Base-by-base conservation (phyloP, 2,888 invertebrate species). In the Lacanobia oleracea region DNA sequence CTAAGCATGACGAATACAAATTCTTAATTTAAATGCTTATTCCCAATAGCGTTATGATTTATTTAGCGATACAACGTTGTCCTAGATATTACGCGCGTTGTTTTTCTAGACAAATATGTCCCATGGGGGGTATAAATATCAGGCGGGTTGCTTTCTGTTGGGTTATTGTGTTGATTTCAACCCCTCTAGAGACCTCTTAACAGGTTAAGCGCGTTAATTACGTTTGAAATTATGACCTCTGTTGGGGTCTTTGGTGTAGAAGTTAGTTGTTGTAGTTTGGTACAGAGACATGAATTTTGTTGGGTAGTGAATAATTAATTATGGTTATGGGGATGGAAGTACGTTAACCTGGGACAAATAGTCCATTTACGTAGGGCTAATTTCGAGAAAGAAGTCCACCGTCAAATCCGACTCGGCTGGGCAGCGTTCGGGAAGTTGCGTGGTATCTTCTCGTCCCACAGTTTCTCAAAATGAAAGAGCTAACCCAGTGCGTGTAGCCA, bases 181-280 rank as follows among this genome's bases (percentile, higher is more conserved):
- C 71, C 50, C 57, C 87, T 65, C 86, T 3, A 9, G 84, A 60
- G 85, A 64, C 69, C 75, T 72, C 69, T 80, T 83, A 79, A 75
- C 84, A 86, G 85, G 87, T 81, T 85, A 85, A 83, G 75, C 59
- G 72, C 79, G 81, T 82, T 85, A 85, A 85, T 86, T 81, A 79
- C 69, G 59, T 79, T 85, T 72, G 72, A 83, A 83, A 81, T 83
- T 83, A 77, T 83, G 83, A 84, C 81, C 84, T 53, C 45, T 48
- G 67, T 69, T 63, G 48, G 66, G 62, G 62, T 74, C 71, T 69
- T 65, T 74, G 72, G 62, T 82, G 62, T 37, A 56, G 37, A 82
- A 68, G 59, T 81, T 82, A 53, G 53, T 64, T 7, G 21, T 50
- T 63, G 33, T 53, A 51, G 33, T 67, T 68, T 18, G 18, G n/a